phyloP scores from a whole-genome alignment of 2,113 vertebrate species.

The Dunckerocampus dactyliophorus region DNA sequence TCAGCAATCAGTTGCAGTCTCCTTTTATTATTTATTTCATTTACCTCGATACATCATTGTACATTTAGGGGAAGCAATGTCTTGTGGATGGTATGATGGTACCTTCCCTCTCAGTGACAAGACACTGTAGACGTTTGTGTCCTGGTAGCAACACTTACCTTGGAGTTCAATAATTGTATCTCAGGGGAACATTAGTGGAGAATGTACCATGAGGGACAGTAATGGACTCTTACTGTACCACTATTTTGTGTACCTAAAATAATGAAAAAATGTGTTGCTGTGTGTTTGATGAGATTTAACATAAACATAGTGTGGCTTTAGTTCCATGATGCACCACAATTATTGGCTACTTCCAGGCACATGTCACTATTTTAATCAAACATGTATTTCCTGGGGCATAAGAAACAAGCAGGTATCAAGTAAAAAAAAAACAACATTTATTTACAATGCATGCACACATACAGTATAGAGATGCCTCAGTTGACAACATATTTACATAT shows the following conservation, averaged over 20 bases:
- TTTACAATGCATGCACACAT: constrained; percentile 36
- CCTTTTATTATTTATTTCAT: not conserved
- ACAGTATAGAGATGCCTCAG: constrained; percentile 35
- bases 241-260: too few species aligned
- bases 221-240: not conserved
- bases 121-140: too few species aligned
- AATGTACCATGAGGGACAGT: not conserved
- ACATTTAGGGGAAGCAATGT: not conserved
- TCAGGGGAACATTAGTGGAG: not conserved
- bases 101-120: too few species aligned
- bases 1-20: constrained; percentile 16
- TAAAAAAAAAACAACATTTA: constrained; percentile 61
- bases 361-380: not conserved
- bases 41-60: not conserved
- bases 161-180: too few species aligned
- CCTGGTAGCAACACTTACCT: too few species aligned
- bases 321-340: not conserved
- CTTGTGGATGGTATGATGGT: too few species aligned
- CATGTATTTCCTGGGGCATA: not conserved
- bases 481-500: constrained; percentile 39
- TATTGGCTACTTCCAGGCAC: not conserved
- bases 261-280: too few species aligned
- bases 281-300: not conserved
- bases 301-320: not conserved
- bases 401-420: constrained; percentile 2